A percentile compares a stretch with the other conserved stretches of the same genome.
Evolutionary conservation across 2,113 vertebrate species (phyloP).

Genomic region (Gracilinanus agilis): DNA sequence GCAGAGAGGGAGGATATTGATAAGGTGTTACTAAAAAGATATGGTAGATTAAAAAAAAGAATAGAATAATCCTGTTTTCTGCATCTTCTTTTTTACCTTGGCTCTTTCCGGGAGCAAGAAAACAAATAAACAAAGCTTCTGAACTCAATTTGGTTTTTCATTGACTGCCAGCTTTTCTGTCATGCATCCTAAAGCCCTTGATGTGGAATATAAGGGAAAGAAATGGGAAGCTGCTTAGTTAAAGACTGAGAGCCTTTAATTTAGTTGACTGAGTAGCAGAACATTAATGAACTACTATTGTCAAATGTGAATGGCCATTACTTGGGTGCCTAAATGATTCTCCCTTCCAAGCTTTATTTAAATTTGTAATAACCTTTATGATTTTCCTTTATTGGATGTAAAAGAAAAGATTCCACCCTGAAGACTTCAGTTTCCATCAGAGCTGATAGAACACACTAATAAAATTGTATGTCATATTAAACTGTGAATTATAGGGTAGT

Average conservation of each 20-base stretch:
- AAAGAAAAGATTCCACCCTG: slow-evolving; percentile 59
- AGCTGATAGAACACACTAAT: slow-evolving; percentile 74
- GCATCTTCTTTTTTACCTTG: slow-evolving; percentile 6
- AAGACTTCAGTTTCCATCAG: slow-evolving; percentile 72
- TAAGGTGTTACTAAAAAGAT: background rate
- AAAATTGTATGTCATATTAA: slow-evolving; percentile 73
- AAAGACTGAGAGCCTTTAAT: slow-evolving; percentile 62
- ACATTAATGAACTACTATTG: slow-evolving; percentile 68
- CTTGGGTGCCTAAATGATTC: slow-evolving; percentile 76
- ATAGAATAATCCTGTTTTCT: background rate
- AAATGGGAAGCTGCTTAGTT: slow-evolving; percentile 47
- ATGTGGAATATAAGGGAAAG: background rate
- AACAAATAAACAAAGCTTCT: background rate
- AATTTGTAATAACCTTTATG: slow-evolving; percentile 76
- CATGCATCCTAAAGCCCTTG: slow-evolving; percentile 5
- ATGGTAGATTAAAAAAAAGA: background rate
- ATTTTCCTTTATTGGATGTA: slow-evolving; percentile 73
- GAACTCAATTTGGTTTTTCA: background rate
- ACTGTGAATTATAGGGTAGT: slow-evolving; percentile 55
- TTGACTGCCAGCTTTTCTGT: background rate
- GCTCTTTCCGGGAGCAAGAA: background rate
- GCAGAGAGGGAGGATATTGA: background rate
- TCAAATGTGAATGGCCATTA: slow-evolving; percentile 70
- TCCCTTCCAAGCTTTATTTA: slow-evolving; percentile 80
- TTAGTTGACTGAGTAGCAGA: slow-evolving; percentile 44